Base-by-base conservation (phyloP, 2,888 invertebrate species). In the Myopa tessellatipennis region DNA sequence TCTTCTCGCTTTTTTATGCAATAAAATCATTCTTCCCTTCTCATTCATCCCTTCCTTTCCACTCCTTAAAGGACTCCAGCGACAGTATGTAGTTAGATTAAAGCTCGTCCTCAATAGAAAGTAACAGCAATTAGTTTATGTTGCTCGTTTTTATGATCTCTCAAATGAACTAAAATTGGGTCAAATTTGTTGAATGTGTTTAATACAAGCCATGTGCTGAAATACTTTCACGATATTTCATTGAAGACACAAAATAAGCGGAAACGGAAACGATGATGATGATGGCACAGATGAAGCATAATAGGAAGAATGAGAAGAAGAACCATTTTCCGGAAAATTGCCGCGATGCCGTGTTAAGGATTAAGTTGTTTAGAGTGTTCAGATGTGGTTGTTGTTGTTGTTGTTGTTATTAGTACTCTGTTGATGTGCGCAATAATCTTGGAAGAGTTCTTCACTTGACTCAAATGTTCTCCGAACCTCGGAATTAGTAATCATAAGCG, bases 71-170 rank as follows among this genome's bases (percentile, higher is more conserved):
- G 50, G 10, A 55, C n/a, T n/a, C 55, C 55, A 55, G 10, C 55
- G 5, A 55, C 50, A n/a, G 55, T n/a, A n/a, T n/a, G n/a, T 16
- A 12, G 10, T 55, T 6, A n/a, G 16, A 16, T n/a, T 55, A 5
- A 6, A 55, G 50, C 50, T 68, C 16, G 4, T 10, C 45, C 69
- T 50, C 69, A 4, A 45, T 36, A 34, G 65, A 38, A 12, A 65
- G 65, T 34, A 38, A 36, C 72, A 72, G 18, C 72, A 72, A 72
- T 72, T 72, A 72, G 58, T 72, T 72, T 40, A 72, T 38, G 72
- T 55, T 40, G 38, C 72, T 72, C 55, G 18, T 60, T 60, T 60
- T 36, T 60, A 60, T 38, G 40, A n/a, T 10, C 36, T 55, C 38
- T 36, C 72, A 58, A 74, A 74, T 50, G 74, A 63, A 52, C 63